Percentiles rank a stretch among this genome's conserved stretches.
Evolutionary conservation across 2,888 invertebrate species (phyloP).

Genomic region (Oscheius sp.): DNA sequence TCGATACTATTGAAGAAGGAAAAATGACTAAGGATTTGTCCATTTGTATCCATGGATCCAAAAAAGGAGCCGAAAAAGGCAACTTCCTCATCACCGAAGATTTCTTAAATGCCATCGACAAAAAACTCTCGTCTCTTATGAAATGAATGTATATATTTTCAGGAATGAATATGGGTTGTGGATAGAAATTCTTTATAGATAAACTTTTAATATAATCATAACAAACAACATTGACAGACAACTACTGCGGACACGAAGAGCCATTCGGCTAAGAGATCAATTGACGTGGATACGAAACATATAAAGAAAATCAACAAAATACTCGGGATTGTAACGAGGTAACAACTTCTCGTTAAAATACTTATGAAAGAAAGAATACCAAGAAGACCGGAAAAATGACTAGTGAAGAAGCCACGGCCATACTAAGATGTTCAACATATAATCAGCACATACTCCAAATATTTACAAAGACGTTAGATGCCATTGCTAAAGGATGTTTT

Average conservation of each 20-base stretch:
- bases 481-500: too few relatives aligned
- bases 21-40: conserved; percentile 90
- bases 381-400: too few relatives aligned
- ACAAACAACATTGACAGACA: neutral
- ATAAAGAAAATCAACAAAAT: conserved; percentile 17
- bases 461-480: too few relatives aligned
- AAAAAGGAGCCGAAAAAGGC: conserved; percentile 71
- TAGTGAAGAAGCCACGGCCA: too few relatives aligned
- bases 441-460: too few relatives aligned
- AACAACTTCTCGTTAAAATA: neutral
- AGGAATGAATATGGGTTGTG: conserved; percentile 2
- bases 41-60: conserved; percentile 86
- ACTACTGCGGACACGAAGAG: neutral
- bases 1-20: conserved; percentile 85
- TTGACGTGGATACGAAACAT: conserved; percentile 1
- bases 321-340: conserved; percentile 5
- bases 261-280: neutral
- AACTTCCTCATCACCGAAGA: conserved; percentile 83
- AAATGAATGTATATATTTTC: conserved; percentile 11
- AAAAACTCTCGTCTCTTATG: conserved; percentile 77
- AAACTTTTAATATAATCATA: conserved; percentile 10
- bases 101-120: conserved; percentile 85
- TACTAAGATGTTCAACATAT: too few relatives aligned
- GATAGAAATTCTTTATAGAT: conserved; percentile 13
- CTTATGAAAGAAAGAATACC: too few relatives aligned